These are phyloP conservation scores for Malurus melanocephalus DNA, from an alignment of 2,113 vertebrate species.

Conservation along the genomic window DNA sequence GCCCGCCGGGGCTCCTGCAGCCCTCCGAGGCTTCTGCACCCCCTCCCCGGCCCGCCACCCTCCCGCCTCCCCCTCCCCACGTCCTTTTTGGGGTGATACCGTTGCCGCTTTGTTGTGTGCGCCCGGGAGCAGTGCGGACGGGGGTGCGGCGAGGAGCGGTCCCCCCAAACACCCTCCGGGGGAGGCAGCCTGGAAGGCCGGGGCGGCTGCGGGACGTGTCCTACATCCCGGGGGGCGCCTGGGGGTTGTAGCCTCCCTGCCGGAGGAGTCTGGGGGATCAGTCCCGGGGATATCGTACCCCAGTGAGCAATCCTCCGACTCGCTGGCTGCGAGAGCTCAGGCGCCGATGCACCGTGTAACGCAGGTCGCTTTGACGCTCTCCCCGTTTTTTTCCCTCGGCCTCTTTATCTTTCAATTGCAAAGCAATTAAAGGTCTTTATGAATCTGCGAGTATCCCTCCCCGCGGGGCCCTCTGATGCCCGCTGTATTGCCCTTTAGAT, in stretches of 20 bases:
- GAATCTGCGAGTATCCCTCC: constrained; percentile 70
- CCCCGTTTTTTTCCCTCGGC: neutral
- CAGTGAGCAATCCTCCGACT: neutral
- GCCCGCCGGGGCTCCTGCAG: neutral
- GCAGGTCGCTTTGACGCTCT: constrained; percentile 38
- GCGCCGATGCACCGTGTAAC: neutral
- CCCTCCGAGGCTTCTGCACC: too few species aligned
- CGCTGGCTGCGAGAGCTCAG: neutral
- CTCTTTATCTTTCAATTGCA: constrained; percentile 76
- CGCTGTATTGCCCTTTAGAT: constrained; percentile 76
- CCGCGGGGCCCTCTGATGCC: constrained; percentile 68
- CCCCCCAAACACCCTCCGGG: rapidly evolving
- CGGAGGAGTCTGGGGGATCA: too few species aligned
- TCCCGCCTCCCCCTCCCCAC: neutral
- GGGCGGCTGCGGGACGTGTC: neutral
- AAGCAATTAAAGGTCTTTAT: constrained; percentile 76
- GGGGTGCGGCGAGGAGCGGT: neutral
- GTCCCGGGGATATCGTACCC: too few species aligned
- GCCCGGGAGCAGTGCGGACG: neutral
- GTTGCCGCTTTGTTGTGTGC: neutral
- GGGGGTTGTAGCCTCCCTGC: neutral
- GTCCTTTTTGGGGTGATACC: neutral
- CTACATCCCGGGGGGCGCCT: neutral
- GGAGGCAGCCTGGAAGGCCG: too few species aligned
- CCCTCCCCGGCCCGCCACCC: neutral